Conservation (phyloP, 2,113 vertebrate genomes). For the Bos indicus region DNA sequence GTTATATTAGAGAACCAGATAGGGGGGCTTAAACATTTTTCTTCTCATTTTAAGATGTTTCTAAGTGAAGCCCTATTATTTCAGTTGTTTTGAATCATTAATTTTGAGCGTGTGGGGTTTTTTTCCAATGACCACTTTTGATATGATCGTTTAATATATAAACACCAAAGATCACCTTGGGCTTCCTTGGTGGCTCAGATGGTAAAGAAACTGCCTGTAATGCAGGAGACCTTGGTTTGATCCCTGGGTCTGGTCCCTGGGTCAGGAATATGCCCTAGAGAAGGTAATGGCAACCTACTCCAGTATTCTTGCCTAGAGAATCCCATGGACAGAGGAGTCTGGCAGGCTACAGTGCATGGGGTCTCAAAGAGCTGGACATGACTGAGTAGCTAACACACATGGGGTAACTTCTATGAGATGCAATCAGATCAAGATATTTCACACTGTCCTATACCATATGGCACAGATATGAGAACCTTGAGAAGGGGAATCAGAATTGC, state of each 20-base stretch:
- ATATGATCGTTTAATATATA: not conserved
- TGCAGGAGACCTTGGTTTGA: not conserved
- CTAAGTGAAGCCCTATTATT: not conserved
- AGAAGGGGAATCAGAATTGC: not conserved
- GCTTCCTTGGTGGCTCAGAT: not conserved
- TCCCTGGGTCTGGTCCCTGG: not conserved
- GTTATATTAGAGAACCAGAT: not conserved
- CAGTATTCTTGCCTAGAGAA: not conserved
- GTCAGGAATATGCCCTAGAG: not conserved
- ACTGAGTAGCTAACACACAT: not conserved
- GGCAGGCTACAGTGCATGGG: not conserved
- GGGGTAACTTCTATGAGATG: not conserved
- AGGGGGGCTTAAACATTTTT: not conserved
- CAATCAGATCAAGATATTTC: not conserved
- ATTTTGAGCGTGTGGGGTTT: not conserved
- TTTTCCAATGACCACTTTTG: not conserved
- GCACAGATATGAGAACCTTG: rapidly evolving
- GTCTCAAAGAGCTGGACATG: not conserved
- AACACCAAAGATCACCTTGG: not conserved
- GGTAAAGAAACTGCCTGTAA: not conserved
- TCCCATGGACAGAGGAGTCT: not conserved
- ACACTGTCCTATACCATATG: not conserved
- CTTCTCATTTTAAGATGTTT: not conserved
- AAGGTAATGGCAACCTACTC: not conserved
- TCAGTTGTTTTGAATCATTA: not conserved